Conservation (phyloP, 2,113 vertebrate genomes). For the Onychostoma macrolepis region DNA sequence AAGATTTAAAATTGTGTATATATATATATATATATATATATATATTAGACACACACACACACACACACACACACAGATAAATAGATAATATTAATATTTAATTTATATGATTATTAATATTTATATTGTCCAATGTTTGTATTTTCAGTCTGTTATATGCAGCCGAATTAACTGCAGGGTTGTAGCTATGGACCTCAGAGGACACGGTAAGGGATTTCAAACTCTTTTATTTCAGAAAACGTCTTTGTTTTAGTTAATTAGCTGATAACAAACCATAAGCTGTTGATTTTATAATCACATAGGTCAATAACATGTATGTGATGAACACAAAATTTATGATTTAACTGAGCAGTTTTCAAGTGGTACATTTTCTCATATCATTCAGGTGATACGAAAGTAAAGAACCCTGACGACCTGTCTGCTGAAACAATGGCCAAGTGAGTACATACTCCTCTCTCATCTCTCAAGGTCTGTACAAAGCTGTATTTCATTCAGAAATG, state of each 20-base stretch:
- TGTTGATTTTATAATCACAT: not conserved
- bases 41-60: not conserved
- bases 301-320: not conserved
- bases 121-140: not conserved
- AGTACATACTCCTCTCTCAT: constrained; percentile 25
- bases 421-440: constrained; percentile 98
- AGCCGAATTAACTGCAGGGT: constrained; percentile 91
- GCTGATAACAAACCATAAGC: constrained; percentile 3
- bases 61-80: not conserved
- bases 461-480: not conserved
- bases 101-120: not conserved
- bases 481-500: not conserved
- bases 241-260: not conserved
- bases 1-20: too few relatives aligned
- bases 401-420: constrained; percentile 91
- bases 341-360: not conserved
- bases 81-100: not conserved
- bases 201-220: constrained; percentile 81
- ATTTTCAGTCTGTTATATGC: constrained; percentile 86
- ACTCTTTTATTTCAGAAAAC: not conserved
- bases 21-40: not conserved
- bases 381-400: constrained; percentile 91
- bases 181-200: constrained; percentile 92
- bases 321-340: not conserved
- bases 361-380: not conserved